A percentile compares a stretch with the other conserved stretches of the same genome.
These are phyloP conservation scores for Dynastes maya DNA, from an alignment of 2,888 invertebrate genomes.

Conservation along the genomic window DNA sequence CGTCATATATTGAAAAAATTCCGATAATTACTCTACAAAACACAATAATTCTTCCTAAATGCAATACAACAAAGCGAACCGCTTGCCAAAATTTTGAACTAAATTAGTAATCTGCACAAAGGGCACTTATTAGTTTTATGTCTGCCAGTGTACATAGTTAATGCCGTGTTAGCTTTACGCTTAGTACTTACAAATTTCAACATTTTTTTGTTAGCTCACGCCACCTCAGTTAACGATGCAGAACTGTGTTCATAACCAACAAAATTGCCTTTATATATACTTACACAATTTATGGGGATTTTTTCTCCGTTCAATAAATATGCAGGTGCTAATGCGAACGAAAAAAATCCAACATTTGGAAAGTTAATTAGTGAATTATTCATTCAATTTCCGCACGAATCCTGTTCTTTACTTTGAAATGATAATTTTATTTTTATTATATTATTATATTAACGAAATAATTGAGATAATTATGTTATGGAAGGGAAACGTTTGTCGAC, in stretches of 20 bases:
- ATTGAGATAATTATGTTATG: not conserved
- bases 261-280: conserved; percentile 43
- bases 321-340: conserved; percentile 20
- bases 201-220: conserved; percentile 31
- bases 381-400: conserved; percentile 37
- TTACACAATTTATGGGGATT: conserved; percentile 27
- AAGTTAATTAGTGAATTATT: conserved; percentile 46
- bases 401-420: conserved; percentile 21
- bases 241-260: conserved; percentile 10
- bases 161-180: not conserved
- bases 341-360: conserved; percentile 37
- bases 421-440: conserved; percentile 42
- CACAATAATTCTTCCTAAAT: too few relatives aligned
- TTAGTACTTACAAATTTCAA: conserved; percentile 46
- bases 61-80: too few relatives aligned
- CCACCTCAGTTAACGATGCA: conserved; percentile 6
- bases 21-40: too few relatives aligned
- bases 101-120: too few relatives aligned
- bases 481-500: conserved; percentile 3
- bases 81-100: too few relatives aligned
- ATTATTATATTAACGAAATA: conserved; percentile 27
- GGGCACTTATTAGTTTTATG: too few relatives aligned
- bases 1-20: too few relatives aligned
- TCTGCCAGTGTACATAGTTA: too few relatives aligned
- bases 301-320: conserved; percentile 16